Base-by-base conservation (phyloP, 2,797 vertebrate genomes). In the Lepidocolaptes lacrymiger region DNA sequence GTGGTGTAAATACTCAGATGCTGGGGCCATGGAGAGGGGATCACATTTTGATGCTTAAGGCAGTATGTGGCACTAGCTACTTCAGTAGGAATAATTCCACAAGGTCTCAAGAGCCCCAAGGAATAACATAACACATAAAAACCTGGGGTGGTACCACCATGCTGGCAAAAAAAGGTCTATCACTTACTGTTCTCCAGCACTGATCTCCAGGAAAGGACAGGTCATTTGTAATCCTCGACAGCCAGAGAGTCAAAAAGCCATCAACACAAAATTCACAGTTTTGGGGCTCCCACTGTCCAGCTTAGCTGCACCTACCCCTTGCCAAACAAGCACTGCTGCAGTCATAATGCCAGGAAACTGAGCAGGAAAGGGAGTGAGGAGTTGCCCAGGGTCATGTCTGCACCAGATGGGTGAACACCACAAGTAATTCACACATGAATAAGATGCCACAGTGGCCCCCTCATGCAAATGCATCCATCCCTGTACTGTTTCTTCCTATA, bases 371-470 rank as follows among this genome's bases (percentile, higher is more conserved):
- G 2, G n/a, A 46, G 34, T 6, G 59, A 88, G 44, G 88, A 86
- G 51, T 8, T 82, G 37, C 49, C 58, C 27, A 28, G 36, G 26
- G 49, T 30, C 58, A 49, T 1, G 2, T 8, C 58, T 88, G 87
- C 49, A 64, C 15, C 37, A 56, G 68, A 12, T 1, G 7, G 49
- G 46, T 16, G 49, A 83, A 64, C 41, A 5, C 14, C 64, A 55
- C 0, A 0, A 2, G 6, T 20, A 51, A 69, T 27, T 55, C 73
- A 51, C 59, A 37, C 0, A 0, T 4, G 24, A 85, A 30, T 51
- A 43, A 68, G 59, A 72, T 28, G 55, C 30, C 36, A 66, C 54
- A 37, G 68, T 20, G 22, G 6, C 19, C 46, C 61, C 32, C 22
- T 43, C 52, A 44, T 36, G 32, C 72, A 80, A 72, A 85, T 21